A percentile compares a stretch with the other conserved stretches of the same genome.
Conservation (phyloP, 2,797 vertebrate species). For the Centropyge bicolor region DNA sequence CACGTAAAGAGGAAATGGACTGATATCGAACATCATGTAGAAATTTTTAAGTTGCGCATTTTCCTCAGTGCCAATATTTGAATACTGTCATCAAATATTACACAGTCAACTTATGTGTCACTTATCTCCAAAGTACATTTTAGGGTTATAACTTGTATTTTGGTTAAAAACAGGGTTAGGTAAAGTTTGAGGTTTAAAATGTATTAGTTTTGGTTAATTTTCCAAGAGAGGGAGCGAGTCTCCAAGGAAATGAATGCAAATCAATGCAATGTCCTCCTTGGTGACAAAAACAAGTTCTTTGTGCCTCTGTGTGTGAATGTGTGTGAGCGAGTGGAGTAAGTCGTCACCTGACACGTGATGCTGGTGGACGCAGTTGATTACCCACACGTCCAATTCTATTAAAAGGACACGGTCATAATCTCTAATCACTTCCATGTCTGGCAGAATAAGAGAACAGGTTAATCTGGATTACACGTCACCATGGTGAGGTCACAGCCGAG, state of each 20-base stretch:
- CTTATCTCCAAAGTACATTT: background rate
- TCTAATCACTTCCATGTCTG: slow-evolving; percentile 81
- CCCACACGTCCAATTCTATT: slow-evolving; percentile 76
- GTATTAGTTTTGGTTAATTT: slow-evolving; percentile 1
- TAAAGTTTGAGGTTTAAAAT: background rate
- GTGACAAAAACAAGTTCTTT: slow-evolving; percentile 48
- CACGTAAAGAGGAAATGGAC: background rate
- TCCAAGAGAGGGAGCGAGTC: background rate
- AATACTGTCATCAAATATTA: background rate
- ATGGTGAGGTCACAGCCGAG: slow-evolving; percentile 70
- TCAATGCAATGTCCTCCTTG: slow-evolving; percentile 26
- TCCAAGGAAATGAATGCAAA: slow-evolving; percentile 29
- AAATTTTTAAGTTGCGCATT: background rate
- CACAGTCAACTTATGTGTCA: background rate
- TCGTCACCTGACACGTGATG: slow-evolving; percentile 68
- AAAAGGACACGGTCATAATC: slow-evolving; percentile 80
- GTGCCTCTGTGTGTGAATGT: slow-evolving; percentile 33
- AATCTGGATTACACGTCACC: slow-evolving; percentile 84
- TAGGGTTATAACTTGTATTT: slow-evolving; percentile 8
- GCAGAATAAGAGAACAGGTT: slow-evolving; percentile 78
- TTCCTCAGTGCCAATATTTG: background rate
- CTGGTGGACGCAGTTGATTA: slow-evolving; percentile 67
- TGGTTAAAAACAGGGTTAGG: background rate
- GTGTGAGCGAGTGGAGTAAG: slow-evolving; percentile 56
- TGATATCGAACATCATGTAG: background rate